Base-by-base conservation (phyloP, 2,888 invertebrate genomes). In the Xestoiulus laeticollis region DNA sequence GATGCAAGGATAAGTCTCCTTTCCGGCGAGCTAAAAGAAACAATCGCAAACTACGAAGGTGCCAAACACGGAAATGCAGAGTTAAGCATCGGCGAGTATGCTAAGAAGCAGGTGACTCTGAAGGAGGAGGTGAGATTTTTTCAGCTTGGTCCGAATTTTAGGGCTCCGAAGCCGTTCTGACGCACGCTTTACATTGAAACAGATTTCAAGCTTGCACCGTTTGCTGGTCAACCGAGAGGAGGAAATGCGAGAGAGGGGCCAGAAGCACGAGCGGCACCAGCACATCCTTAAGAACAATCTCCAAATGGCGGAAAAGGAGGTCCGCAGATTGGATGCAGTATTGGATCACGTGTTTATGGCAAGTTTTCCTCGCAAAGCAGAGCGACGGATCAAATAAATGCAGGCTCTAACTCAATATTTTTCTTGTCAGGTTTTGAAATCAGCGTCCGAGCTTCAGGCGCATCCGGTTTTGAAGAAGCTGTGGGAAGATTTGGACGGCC, bases 401-500 rank as follows among this genome's bases (percentile, higher is more conserved):
- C n/a, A 3, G 38, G 3, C 38, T 38, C 38, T 38, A 5, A 38
- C 6, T 3, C 38, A 30, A 84, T 84, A 5, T 30, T 30, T 82
- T 48, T 85, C 44, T 44, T 85, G 2, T 26, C n/a, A 85, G 85
- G 85, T 85, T 4, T 26, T 85, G 48, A 43, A 32, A 26, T 32
- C 38, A 8, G 26, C 85, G 10, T 14, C 43, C 1, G 85, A 43
- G 6, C 48, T 85, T 8, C 44, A 85, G 10, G 43, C n/a, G n/a
- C 48, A 85, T 85, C 85, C 85, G 0, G 85, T 33, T 16, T 59
- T 87, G 33, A 53, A 87, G 59, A 53, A 32, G 33, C 26, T 87
- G 10, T 87, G 87, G 87, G 68, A 78, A 22, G 78, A 78, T 59
- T 78, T 87, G 68, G 78, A 87, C 16, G 87, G 87, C 30, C n/a